Conservation (phyloP, 2,113 vertebrate species). For the Papio anubis region DNA sequence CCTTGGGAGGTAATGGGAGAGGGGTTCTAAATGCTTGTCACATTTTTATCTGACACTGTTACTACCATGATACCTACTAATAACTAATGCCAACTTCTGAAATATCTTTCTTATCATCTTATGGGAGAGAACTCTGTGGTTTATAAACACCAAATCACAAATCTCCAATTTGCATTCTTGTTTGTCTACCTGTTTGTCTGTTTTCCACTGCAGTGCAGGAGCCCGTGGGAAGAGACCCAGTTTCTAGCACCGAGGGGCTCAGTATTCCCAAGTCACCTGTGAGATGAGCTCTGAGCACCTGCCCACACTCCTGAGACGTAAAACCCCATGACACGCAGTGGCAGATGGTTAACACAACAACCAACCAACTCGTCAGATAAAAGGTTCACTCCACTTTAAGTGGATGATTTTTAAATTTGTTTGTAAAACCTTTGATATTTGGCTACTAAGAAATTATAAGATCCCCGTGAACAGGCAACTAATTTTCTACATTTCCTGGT, state of each 20-base stretch:
- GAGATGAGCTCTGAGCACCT: background rate
- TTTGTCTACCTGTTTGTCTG: background rate
- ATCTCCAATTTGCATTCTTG: accelerated
- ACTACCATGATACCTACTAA: background rate
- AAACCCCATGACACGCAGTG: background rate
- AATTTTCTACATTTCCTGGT: background rate
- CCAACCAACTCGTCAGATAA: background rate
- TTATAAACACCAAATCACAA: no score
- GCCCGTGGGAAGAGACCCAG: background rate
- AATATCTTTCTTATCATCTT: accelerated
- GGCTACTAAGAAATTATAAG: background rate
- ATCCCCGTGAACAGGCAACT: accelerated
- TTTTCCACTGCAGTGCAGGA: background rate
- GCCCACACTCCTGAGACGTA: background rate
- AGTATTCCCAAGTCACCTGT: background rate
- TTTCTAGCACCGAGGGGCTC: accelerated
- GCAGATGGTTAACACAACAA: background rate
- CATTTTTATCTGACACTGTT: no score
- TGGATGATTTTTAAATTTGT: background rate
- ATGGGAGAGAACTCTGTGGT: background rate
- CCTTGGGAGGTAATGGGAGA: accelerated
- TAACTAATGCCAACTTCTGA: background rate
- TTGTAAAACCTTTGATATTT: background rate
- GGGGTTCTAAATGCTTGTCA: accelerated
- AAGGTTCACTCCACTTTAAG: background rate